Percentiles rank a stretch among this genome's conserved stretches.
Evolutionary conservation across 2,888 invertebrate genomes (phyloP).

Genomic region (Oscheius myriophilus): DNA sequence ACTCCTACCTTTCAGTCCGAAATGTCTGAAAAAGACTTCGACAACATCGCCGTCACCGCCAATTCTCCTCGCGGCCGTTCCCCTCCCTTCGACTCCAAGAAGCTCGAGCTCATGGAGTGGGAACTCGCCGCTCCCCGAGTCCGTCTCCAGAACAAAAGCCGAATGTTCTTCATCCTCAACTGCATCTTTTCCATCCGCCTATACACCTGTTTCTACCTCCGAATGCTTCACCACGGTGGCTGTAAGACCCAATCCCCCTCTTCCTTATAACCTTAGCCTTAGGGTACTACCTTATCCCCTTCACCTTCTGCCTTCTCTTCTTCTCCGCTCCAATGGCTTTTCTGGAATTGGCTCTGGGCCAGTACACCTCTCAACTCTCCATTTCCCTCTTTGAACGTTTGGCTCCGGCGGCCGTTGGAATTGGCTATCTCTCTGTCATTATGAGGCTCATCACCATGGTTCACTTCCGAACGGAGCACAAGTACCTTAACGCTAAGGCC

Average conservation of each 20-base stretch:
- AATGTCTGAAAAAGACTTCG: conserved; percentile 13
- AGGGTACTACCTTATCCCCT: conserved; percentile 19
- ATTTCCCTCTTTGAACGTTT: conserved; percentile 10
- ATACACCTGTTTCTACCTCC: not conserved
- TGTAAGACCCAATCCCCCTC: not conserved
- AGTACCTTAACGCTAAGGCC: not conserved
- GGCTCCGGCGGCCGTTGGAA: conserved; percentile 5
- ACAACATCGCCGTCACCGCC: conserved; percentile 12
- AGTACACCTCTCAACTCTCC: conserved; percentile 15
- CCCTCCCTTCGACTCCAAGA: conserved; percentile 15
- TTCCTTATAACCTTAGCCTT: not conserved
- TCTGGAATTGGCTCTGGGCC: conserved; percentile 23
- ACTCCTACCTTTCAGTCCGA: conserved; percentile 7
- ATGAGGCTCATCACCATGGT: conserved; percentile 1
- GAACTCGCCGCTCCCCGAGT: conserved; percentile 2
- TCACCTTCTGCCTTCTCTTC: not conserved
- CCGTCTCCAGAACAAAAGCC: not conserved
- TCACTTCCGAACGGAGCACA: conserved; percentile 14
- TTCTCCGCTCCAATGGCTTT: conserved; percentile 21
- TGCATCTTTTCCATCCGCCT: conserved; percentile 15
- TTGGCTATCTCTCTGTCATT: not conserved
- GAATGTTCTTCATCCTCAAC: conserved; percentile 8
- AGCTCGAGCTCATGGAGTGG: conserved; percentile 18
- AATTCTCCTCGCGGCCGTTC: conserved; percentile 2
- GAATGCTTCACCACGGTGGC: conserved; percentile 17